Conservation (phyloP, 2,888 invertebrate species). For the Drosophila engyochracea region DNA sequence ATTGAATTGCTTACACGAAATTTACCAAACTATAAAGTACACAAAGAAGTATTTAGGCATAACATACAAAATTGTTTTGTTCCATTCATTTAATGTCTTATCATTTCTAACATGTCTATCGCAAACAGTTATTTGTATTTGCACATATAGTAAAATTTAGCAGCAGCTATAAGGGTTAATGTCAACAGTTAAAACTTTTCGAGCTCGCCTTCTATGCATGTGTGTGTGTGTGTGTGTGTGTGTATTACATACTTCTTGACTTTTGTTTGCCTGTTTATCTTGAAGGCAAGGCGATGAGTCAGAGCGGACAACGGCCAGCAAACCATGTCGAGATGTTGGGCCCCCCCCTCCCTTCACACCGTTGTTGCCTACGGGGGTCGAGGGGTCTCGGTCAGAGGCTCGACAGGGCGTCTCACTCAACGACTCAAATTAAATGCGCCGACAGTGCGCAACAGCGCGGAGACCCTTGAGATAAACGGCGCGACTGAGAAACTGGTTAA, state of each 20-base stretch:
- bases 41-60: constrained; percentile 15
- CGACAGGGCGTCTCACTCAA: constrained; percentile 38
- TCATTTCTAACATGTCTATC: neutral
- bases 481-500: constrained; percentile 44
- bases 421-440: constrained; percentile 53
- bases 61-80: neutral
- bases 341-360: neutral
- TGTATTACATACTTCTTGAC: constrained; percentile 18
- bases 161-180: constrained; percentile 32
- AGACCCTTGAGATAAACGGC: constrained; percentile 34
- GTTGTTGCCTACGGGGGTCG: constrained; percentile 12
- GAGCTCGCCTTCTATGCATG: constrained; percentile 7
- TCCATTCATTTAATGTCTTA: neutral
- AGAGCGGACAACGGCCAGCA: constrained; percentile 37
- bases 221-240: neutral
- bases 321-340: constrained; percentile 54
- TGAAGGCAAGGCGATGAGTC: constrained; percentile 45
- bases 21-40: neutral
- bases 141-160: neutral
- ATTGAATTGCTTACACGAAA: constrained; percentile 35
- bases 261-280: constrained; percentile 19
- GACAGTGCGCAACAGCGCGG: constrained; percentile 47
- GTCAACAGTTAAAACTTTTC: constrained; percentile 20
- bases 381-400: constrained; percentile 42
- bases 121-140: neutral